phyloP scores from a whole-genome alignment of 2,113 vertebrate species.

The Rhabdomys dilectus region DNA sequence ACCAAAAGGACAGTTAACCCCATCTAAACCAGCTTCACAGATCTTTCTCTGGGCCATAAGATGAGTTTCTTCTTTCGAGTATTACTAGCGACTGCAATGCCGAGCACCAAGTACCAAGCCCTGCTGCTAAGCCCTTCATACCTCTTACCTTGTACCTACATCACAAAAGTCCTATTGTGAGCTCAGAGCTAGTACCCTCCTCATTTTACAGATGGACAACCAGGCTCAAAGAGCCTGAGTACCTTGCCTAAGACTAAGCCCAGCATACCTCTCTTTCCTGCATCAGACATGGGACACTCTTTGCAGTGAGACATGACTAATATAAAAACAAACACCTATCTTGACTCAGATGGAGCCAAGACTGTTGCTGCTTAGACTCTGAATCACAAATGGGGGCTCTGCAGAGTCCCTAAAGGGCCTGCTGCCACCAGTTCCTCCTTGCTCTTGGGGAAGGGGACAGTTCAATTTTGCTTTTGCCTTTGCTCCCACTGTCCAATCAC shows the following conservation, averaged over 20 bases:
- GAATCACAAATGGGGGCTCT: not conserved
- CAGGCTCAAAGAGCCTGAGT: constrained; percentile 23
- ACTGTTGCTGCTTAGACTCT: not conserved
- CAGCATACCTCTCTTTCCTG: constrained; percentile 20
- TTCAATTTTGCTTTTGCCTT: constrained; percentile 53
- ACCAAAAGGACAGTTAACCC: constrained; percentile 17
- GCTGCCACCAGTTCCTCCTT: not conserved
- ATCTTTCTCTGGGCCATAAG: constrained; percentile 7
- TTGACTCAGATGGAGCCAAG: not conserved
- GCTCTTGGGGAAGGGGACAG: not conserved
- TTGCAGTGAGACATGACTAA: constrained; percentile 28
- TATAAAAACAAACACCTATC: constrained; percentile 20
- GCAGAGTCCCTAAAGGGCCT: not conserved
- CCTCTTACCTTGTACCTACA: not conserved
- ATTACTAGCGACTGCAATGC: constrained; percentile 17
- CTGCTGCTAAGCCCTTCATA: constrained; percentile 1
- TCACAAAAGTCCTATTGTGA: constrained; percentile 59
- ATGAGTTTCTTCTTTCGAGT: constrained; percentile 47
- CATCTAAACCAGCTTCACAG: constrained; percentile 33
- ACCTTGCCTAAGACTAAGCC: constrained; percentile 3
- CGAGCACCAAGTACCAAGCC: not conserved
- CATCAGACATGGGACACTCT: not conserved
- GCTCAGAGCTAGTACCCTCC: not conserved
- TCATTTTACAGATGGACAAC: constrained; percentile 48
- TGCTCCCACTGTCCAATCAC: not conserved